Conservation (phyloP, 2,888 invertebrate genomes). For the Anagyrus pseudococci region DNA sequence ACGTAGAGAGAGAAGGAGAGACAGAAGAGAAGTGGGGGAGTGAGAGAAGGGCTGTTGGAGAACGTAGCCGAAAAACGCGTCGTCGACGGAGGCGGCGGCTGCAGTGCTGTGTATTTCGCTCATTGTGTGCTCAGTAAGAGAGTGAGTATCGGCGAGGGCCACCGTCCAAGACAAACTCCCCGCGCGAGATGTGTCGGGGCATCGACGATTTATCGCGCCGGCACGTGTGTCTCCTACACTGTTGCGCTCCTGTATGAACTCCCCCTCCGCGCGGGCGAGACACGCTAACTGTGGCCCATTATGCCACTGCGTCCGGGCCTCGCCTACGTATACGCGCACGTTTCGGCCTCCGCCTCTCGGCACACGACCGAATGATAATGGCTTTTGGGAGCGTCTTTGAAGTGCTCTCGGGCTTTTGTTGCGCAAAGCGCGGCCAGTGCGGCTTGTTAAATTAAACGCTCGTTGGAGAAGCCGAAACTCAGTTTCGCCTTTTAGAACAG, state of each 20-base stretch:
- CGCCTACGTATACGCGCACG: too few species aligned
- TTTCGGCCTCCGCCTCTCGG: too few species aligned
- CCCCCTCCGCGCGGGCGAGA: neutral
- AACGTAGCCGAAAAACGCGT: constrained; percentile 17
- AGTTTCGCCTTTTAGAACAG: too few species aligned
- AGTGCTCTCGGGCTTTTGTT: neutral
- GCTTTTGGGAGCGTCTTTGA: neutral
- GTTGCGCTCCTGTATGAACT: constrained; percentile 12
- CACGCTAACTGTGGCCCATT: neutral
- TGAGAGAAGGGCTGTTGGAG: too few species aligned
- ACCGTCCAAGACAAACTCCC: constrained; percentile 56
- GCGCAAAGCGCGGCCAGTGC: neutral
- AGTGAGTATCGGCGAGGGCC: constrained; percentile 19
- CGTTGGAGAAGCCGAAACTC: too few species aligned
- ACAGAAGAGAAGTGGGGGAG: too few species aligned
- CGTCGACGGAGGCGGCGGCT: neutral
- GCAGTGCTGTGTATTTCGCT: neutral
- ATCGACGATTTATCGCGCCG: constrained; percentile 60
- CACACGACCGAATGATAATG: neutral
- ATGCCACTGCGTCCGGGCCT: neutral
- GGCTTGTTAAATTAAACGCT: too few species aligned
- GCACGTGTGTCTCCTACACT: constrained; percentile 52
- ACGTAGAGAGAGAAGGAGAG: neutral
- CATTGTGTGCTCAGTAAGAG: constrained; percentile 10
- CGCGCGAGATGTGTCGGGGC: constrained; percentile 42